phyloP scores from a whole-genome alignment of 2,888 invertebrate genomes.

The Apodemia mormo region DNA sequence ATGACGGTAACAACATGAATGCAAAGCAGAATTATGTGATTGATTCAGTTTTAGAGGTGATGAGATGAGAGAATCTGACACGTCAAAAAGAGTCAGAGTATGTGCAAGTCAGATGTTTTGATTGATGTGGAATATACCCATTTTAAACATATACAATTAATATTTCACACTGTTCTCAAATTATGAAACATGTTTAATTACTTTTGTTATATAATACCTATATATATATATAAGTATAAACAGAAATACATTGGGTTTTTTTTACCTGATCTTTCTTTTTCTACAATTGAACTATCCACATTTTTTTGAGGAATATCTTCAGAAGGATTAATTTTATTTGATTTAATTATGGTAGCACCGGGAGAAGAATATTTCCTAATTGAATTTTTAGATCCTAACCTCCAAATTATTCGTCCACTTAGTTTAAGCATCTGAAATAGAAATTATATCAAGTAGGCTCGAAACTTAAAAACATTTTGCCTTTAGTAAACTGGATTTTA shows the following conservation, averaged over 20 bases:
- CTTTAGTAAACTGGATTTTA: background rate
- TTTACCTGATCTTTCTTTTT: constrained; percentile 44
- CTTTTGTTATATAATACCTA: constrained; percentile 12
- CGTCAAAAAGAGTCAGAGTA: no score
- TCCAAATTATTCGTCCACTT: constrained; percentile 72
- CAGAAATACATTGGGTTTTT: constrained; percentile 3
- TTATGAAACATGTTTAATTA: no score
- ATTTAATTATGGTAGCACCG: constrained; percentile 91
- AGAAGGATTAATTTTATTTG: constrained; percentile 68
- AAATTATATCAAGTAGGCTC: constrained; percentile 20
- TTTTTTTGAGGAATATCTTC: constrained; percentile 49
- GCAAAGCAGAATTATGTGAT: no score
- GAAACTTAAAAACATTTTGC: background rate
- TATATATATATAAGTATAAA: background rate
- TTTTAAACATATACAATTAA: no score
- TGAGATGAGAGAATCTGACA: no score
- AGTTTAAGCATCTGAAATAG: constrained; percentile 72
- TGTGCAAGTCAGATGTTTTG: no score
- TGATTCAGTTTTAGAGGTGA: no score
- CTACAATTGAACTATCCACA: constrained; percentile 25
- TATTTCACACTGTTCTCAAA: no score
- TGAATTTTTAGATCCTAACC: constrained; percentile 70
- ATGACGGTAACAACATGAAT: no score
- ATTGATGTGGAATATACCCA: no score
- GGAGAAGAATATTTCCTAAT: constrained; percentile 77